Conservation (phyloP, 2,888 invertebrate species). For the Phyto melanocephala region DNA sequence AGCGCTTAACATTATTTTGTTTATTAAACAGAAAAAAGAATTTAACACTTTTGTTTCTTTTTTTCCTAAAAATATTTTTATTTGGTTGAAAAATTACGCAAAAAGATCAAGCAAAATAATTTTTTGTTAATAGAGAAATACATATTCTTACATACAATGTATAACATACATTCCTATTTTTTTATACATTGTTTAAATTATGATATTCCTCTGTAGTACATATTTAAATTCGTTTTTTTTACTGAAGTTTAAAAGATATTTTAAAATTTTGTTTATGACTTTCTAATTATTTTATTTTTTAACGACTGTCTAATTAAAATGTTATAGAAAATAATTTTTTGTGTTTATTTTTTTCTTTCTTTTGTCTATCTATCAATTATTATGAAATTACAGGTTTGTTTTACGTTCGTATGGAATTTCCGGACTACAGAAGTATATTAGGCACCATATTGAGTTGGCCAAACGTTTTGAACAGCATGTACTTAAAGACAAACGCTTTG, state of each 20-base stretch:
- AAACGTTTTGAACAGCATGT: slow-evolving; percentile 92
- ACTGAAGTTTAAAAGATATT: too few species aligned
- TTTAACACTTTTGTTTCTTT: slow-evolving; percentile 9
- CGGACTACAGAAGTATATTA: slow-evolving; percentile 94
- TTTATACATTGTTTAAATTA: too few species aligned
- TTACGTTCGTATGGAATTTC: slow-evolving; percentile 95
- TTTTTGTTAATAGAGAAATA: too few species aligned
- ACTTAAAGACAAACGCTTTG: slow-evolving; percentile 89
- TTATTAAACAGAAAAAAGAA: neutral
- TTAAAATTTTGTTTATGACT: too few species aligned
- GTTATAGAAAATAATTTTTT: too few species aligned
- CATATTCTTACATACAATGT: too few species aligned
- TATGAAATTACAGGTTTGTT: slow-evolving; percentile 84
- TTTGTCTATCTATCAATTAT: neutral
- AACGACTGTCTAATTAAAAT: too few species aligned
- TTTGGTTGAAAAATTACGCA: slow-evolving; percentile 8
- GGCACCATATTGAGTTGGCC: slow-evolving; percentile 93
- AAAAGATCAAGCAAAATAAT: slow-evolving; percentile 16
- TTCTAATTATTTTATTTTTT: too few species aligned
- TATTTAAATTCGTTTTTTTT: too few species aligned
- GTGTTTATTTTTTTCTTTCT: too few species aligned
- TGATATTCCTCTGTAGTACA: too few species aligned
- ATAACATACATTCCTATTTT: too few species aligned
- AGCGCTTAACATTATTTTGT: slow-evolving; percentile 7
- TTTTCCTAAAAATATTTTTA: neutral